Evolutionary conservation across 2,797 vertebrate genomes (phyloP).

Genomic region (Hyperoplus lanceolatus): DNA sequence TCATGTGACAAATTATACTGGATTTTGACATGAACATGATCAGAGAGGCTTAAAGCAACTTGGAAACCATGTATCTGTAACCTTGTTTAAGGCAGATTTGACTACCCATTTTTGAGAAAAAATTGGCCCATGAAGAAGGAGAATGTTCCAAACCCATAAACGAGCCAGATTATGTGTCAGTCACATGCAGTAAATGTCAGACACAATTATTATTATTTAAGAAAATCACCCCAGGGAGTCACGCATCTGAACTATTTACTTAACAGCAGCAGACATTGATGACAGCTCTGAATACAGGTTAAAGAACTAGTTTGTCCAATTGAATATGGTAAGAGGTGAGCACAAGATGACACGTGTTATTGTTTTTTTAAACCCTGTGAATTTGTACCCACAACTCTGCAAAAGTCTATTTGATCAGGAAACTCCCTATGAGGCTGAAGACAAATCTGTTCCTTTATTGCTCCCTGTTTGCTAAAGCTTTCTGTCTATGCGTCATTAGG

Average conservation of each 20-base stretch:
- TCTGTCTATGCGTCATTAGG: neutral
- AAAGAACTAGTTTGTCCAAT: conserved; percentile 45
- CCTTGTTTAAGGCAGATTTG: neutral
- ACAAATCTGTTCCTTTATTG: neutral
- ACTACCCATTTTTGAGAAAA: neutral
- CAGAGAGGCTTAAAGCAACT: neutral
- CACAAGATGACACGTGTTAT: neutral
- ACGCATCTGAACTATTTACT: neutral
- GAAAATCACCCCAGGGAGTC: neutral
- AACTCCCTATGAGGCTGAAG: neutral
- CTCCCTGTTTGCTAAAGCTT: neutral
- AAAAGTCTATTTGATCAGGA: conserved; percentile 3
- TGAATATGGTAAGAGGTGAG: neutral
- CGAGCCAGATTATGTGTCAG: neutral
- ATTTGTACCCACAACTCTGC: neutral
- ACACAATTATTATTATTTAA: neutral
- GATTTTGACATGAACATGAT: neutral
- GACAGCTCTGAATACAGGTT: neutral
- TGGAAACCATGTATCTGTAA: neutral
- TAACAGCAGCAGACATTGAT: neutral
- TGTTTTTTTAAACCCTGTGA: conserved; percentile 14
- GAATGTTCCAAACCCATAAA: neutral
- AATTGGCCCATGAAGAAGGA: neutral
- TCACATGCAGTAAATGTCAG: neutral
- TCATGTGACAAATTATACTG: neutral